Evolutionary conservation across 2,888 invertebrate species (phyloP), one percentile per base, ranked within the genome.

Genomic region (Caenorhabditis japonica): DNA sequence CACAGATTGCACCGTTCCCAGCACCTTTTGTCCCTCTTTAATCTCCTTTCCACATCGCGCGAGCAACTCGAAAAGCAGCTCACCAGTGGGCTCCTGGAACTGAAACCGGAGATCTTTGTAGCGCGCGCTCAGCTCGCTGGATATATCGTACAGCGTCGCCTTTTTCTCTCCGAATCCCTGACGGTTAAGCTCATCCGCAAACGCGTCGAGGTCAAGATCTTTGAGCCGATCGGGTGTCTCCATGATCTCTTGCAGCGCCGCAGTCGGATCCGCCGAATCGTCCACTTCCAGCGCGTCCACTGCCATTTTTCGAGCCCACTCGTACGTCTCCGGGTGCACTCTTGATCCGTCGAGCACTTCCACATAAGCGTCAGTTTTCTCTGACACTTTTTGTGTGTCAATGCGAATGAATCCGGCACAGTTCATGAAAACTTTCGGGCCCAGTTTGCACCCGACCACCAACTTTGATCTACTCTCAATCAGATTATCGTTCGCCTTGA

Each of bases 251-350:
- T 97, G 97, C 25, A 99, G 90, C 13, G 99, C 97, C 0, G 95
- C 95, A 0, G 97, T 96, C 0, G 97, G 96, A 68, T 87, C 84
- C 3, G 79, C 75, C 25, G 66, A 72, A 39, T 83, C 81, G 51
- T 86, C 86, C 84, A 97, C 96, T 85, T 99, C 99, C 47, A 99
- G 90, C 0, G 99, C 99, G 89, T 99, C 99, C 0, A 97, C 96
- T 0, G 99, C 99, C 97, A 99, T 99, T 90, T 99, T 99, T 39
- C 97, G 91, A 0, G 99, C 99, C 97, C 97, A 97, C 87, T 99
- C 99, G 88, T 99, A 99, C 0, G 97, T 95, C 90, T 99, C 99
- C 0, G 97, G 97, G 90, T 99, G 99, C 0, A 99, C 97, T 82
- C 99, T 91, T 0, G 97, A 96, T 0, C 97, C 96, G 87, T 99